phyloP scores from a whole-genome alignment of 92 coral and sea anemone species.

The Epizoanthus illoricatus region DNA sequence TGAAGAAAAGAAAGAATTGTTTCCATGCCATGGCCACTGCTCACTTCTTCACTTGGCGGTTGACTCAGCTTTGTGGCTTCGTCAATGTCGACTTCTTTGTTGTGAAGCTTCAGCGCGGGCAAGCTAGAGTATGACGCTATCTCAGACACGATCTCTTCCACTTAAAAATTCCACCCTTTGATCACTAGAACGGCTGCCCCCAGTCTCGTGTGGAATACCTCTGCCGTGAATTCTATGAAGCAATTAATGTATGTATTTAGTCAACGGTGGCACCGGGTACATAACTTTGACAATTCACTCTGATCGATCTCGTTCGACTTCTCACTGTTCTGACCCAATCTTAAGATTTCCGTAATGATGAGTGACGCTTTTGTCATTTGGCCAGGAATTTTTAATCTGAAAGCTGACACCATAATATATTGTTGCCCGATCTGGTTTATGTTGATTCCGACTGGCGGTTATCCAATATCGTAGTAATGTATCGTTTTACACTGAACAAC shows the following conservation, averaged over 20 bases:
- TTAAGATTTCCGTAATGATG: slow-evolving; percentile 24
- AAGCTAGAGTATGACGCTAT: not conserved
- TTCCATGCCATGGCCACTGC: slow-evolving; percentile 14
- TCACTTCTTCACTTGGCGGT: not conserved
- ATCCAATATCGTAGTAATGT: slow-evolving; percentile 8
- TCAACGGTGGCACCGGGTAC: not conserved
- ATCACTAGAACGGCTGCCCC: not conserved
- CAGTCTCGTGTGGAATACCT: not conserved
- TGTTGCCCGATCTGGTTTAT: slow-evolving; percentile 17
- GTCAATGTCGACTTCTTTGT: slow-evolving; percentile 1
- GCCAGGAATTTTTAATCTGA: slow-evolving; percentile 39
- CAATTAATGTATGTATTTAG: slow-evolving; percentile 29
- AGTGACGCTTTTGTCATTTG: slow-evolving; percentile 17
- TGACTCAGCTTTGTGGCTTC: not conserved
- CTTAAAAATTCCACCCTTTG: slow-evolving; percentile 1
- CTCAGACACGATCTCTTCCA: no score
- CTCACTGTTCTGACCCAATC: slow-evolving; percentile 17
- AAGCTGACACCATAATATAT: not conserved
- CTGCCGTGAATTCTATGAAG: not conserved
- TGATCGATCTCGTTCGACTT: slow-evolving; percentile 16
- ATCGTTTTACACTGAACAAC: slow-evolving; percentile 31
- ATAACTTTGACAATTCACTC: not conserved
- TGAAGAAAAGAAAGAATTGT: slow-evolving; percentile 8
- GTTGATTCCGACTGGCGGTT: not conserved
- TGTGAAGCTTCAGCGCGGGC: slow-evolving; percentile 30